phyloP scores from a whole-genome alignment of 92 coral and sea anemone genomes.

The Palythoa heliodiscus region DNA sequence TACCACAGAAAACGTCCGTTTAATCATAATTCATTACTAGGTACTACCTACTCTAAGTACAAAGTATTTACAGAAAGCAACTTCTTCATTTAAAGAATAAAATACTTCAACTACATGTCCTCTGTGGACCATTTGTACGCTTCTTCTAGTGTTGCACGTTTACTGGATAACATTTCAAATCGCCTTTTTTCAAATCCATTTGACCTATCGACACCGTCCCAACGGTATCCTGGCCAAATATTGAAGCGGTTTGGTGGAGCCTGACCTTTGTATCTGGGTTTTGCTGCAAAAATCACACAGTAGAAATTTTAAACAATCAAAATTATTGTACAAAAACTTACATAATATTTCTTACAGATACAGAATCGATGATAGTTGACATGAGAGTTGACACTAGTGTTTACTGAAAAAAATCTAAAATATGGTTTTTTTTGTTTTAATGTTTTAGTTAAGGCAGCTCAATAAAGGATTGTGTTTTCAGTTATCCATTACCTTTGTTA shows the following conservation, averaged over 20 bases:
- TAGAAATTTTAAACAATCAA: not conserved
- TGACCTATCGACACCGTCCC: constrained; percentile 99
- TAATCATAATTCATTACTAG: not conserved
- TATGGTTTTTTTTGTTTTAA: no score
- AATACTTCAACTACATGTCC: constrained; percentile 66
- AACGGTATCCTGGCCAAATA: constrained; percentile 91
- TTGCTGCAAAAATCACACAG: constrained; percentile 57
- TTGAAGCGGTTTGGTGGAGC: constrained; percentile 90
- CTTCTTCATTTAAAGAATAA: no score
- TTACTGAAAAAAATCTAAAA: no score
- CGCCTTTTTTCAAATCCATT: constrained; percentile 95
- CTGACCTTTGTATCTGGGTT: constrained; percentile 88
- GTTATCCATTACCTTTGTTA: no score
- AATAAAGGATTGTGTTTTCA: no score
- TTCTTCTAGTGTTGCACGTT: constrained; percentile 70
- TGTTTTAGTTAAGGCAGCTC: no score
- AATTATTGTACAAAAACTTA: no score
- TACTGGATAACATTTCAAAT: constrained; percentile 92
- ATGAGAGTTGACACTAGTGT: no score
- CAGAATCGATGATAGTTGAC: no score
- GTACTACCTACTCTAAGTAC: no score
- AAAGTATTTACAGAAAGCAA: no score
- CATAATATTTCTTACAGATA: no score
- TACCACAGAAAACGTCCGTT: not conserved
- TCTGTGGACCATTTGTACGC: constrained; percentile 97